Evolutionary conservation across 2,113 vertebrate species (phyloP).

Genomic region (Rhizomys pruinosus): DNA sequence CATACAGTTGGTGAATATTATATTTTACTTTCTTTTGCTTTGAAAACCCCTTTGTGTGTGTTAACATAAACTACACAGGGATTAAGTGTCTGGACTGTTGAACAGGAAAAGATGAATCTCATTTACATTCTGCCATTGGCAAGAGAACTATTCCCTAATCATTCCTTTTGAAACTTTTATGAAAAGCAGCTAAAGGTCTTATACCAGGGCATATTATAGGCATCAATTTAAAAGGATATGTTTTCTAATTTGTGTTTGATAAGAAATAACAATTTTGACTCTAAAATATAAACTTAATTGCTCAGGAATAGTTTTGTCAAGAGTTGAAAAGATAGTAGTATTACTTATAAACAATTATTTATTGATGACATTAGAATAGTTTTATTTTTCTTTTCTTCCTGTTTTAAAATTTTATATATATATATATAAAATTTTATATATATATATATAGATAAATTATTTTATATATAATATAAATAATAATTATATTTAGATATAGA

Average conservation of each 20-base stretch:
- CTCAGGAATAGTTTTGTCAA: neutral
- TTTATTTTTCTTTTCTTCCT: neutral
- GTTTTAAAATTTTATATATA: neutral
- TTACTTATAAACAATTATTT: neutral
- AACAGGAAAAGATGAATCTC: constrained; percentile 50
- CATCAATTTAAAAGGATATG: neutral
- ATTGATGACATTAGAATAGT: constrained; percentile 8
- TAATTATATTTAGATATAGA: constrained; percentile 8
- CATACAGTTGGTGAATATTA: neutral
- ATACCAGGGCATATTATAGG: constrained; percentile 29
- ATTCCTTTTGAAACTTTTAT: neutral
- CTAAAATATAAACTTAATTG: neutral
- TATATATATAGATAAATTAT: too few relatives aligned
- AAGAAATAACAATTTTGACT: constrained; percentile 26
- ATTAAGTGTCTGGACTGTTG: neutral
- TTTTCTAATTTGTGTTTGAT: neutral
- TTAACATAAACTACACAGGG: neutral
- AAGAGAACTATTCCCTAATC: neutral
- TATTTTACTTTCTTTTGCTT: neutral
- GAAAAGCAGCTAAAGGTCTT: constrained; percentile 32
- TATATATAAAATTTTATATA: too few relatives aligned
- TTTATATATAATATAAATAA: neutral
- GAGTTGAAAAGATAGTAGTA: constrained; percentile 20
- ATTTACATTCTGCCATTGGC: neutral
- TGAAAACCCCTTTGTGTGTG: neutral